Evolutionary conservation across 2,797 vertebrate genomes (phyloP).

Genomic region (Gymnothorax javanicus): DNA sequence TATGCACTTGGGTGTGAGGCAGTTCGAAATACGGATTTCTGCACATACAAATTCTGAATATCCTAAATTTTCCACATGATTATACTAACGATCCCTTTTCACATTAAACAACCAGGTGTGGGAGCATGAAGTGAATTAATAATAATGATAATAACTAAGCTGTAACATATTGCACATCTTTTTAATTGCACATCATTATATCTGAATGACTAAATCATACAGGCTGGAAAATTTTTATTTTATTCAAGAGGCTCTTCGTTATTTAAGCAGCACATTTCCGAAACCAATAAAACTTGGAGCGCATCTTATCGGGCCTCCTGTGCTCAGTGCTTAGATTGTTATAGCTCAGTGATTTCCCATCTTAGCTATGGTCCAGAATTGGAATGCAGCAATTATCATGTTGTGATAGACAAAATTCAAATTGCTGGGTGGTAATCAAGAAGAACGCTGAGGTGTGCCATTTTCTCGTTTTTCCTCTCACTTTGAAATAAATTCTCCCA

Average conservation of each 20-base stretch:
- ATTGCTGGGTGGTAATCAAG: conserved; percentile 13
- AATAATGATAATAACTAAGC: not conserved
- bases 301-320: not conserved
- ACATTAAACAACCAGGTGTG: not conserved
- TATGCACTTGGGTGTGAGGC: too few relatives aligned
- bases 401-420: conserved; percentile 25
- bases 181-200: not conserved
- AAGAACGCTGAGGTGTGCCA: not conserved
- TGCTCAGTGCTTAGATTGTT: conserved; percentile 16
- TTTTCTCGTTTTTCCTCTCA: conserved; percentile 15
- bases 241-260: conserved; percentile 38
- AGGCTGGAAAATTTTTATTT: conserved; percentile 24
- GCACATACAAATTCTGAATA: not conserved
- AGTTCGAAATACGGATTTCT: too few relatives aligned
- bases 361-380: conserved; percentile 16
- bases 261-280: conserved; percentile 25
- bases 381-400: conserved; percentile 25
- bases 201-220: conserved; percentile 6
- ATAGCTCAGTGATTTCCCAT: conserved; percentile 26
- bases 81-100: not conserved
- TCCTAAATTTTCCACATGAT: not conserved
- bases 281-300: not conserved
- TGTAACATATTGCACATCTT: not conserved
- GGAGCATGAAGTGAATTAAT: not conserved
- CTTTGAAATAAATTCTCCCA: not conserved